Evolutionary conservation across 2,888 invertebrate genomes (phyloP), one percentile per base, ranked within the genome.

Genomic region (Platerodrilus igneus): DNA sequence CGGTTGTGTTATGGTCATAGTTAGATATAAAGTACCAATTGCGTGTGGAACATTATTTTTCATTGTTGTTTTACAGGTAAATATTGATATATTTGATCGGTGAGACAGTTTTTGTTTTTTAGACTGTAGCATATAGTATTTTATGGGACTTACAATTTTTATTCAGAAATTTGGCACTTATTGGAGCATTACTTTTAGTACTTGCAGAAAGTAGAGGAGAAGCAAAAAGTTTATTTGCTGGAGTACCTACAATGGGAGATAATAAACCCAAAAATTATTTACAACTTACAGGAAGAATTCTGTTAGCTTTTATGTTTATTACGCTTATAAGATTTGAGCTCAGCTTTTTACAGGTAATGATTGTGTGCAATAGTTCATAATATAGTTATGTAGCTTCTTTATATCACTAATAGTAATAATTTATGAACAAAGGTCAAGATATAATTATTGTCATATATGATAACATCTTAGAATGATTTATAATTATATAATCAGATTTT

Each of bases 281-380:
- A 64, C 95, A 97, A 72, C 76, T 99, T 19, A 91, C 93, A 36
- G 99, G 99, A 20, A 81, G 99, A 54, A 80, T 97, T 51, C 77
- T 99, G 36, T 76, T 99, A 39, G 95, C 97, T 14, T 95, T 99
- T 70, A 99, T 99, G 99, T 99, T 99, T 69, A 80, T 96, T 60
- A 97, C 97, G 6, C 75, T 99, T 36, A 81, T 99, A 48, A 80
- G 95, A 60, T 90, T 97, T 62, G 97, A 99, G 68, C 71, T 90
- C 45, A 87, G 87, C 27, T 84, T 95, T 67, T 68, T 93, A 59
- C 90, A 89, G 78, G 86, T 86, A 57, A 67, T 67, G n/a, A n/a
- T n/a, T n/a, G n/a, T 52, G 19, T 37, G 27, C 44, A 27, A 11
- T 39, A 7, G 4, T 2, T 14, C 5, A 2, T 27, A 27, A 15